A percentile compares a stretch with the other conserved stretches of the same genome.
These are phyloP conservation scores for Albula glossodonta DNA, from an alignment of 2,113 vertebrate genomes.

Conservation along the genomic window DNA sequence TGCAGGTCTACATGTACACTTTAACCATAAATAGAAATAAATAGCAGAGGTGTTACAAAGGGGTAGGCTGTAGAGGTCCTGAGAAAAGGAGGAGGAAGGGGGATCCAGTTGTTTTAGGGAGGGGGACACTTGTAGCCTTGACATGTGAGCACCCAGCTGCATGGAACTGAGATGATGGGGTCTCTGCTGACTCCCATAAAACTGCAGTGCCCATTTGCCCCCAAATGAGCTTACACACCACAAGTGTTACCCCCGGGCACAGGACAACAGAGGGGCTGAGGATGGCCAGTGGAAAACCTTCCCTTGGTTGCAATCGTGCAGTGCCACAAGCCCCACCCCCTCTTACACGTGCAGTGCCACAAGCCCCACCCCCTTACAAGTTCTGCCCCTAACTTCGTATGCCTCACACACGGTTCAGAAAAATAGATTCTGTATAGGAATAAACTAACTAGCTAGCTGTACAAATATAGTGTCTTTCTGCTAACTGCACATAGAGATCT, in stretches of 20 bases:
- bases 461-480: slow-evolving; percentile 44
- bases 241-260: neutral
- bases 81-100: slow-evolving; percentile 29
- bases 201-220: neutral
- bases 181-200: neutral
- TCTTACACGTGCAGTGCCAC: slow-evolving; percentile 29
- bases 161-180: neutral
- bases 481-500: slow-evolving; percentile 49
- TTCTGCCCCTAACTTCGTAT: slow-evolving; percentile 19
- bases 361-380: slow-evolving; percentile 31
- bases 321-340: slow-evolving; percentile 29
- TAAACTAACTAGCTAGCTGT: slow-evolving; percentile 41
- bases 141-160: neutral
- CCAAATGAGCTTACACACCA: slow-evolving; percentile 10
- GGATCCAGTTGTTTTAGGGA: slow-evolving; percentile 43
- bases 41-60: slow-evolving; percentile 34
- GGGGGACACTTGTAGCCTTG: neutral
- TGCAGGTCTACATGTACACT: slow-evolving; percentile 26
- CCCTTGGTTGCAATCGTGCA: neutral
- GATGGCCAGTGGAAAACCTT: neutral
- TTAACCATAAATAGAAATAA: slow-evolving; percentile 37
- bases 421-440: slow-evolving; percentile 49
- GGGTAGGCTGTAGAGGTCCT: slow-evolving; percentile 32
- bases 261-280: neutral
- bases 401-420: slow-evolving; percentile 37